Base-by-base conservation (phyloP, 2,113 vertebrate species). In the Eulacestoma nigropectus region DNA sequence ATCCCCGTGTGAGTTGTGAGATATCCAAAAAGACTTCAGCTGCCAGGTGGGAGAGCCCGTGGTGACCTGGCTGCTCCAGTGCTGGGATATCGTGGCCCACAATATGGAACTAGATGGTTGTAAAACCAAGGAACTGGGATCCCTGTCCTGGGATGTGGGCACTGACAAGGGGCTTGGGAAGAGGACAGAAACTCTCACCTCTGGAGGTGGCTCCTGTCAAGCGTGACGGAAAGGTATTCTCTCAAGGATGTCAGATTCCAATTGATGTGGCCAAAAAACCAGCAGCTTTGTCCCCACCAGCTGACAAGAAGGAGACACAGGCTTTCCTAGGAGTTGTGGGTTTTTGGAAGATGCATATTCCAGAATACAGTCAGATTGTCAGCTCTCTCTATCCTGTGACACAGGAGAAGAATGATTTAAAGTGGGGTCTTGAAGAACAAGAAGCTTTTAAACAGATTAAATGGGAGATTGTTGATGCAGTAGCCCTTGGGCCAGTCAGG, bases 11-110 rank as follows among this genome's bases (percentile, higher is more conserved):
- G 65, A 60, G 26, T 30, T 60, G 46, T 30, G 37, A 33, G 32
- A 50, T 60, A 42, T 11, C 19, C 5, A 7, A 50, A 50, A 70
- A 35, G 25, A 50, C 13, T 27, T 47, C n/a, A 81, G 22, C n/a
- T 57, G 52, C n/a, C 16, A 35, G 32, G 5, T 0, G 0, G 37
- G 32, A 60, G 55, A 52, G 56, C 16, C 10, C 13, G 27, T 5
- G 5, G 27, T 1, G 6, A 72, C 33, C 27, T 37, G 16, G 33
- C 47, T 62, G 47, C 56, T 44, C 21, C 26, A 4, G 10, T 35
- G 32, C 37, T 52, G 56, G 21, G 20, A 13, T 52, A 52, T 20
- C 0, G 1, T 1, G 1, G 19, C 20, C 30, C 37, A 20, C 5
- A 13, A 5, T 30, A 35, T 25, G 20, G 32, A 83, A 16, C 26